These are phyloP conservation scores for Ammodytes marinus DNA, from an alignment of 2,113 vertebrate species.

Conservation along the genomic window DNA sequence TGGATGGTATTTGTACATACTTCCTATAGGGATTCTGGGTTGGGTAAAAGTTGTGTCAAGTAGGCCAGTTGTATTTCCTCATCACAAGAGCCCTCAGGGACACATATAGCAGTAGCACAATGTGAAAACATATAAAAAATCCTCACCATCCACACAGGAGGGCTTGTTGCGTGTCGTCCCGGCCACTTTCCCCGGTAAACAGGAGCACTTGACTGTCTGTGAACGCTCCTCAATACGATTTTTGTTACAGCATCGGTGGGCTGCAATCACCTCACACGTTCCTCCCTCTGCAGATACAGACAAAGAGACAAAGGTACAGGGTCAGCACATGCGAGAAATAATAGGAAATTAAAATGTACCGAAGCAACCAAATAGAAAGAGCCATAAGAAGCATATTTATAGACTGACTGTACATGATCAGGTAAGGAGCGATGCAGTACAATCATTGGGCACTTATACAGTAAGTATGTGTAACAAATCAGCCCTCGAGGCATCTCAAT, in stretches of 20 bases:
- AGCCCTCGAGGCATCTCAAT: conserved; percentile 77
- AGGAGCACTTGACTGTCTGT: conserved; percentile 99
- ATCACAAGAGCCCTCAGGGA: background rate
- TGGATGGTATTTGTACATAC: background rate
- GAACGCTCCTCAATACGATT: conserved; percentile 99
- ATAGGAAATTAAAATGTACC: background rate
- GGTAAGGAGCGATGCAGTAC: conserved; percentile 33
- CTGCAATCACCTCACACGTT: conserved; percentile 98
- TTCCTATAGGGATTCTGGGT: background rate
- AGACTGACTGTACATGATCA: background rate
- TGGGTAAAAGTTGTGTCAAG: background rate
- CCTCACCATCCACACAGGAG: conserved; percentile 98
- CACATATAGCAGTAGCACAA: background rate
- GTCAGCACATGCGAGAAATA: conserved; percentile 28
- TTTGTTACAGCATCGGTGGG: conserved; percentile 99
- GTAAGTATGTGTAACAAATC: conserved; percentile 74
- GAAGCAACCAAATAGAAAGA: background rate
- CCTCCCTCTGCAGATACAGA: conserved; percentile 91
- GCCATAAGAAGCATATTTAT: too few relatives aligned
- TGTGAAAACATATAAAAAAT: conserved; percentile 18
- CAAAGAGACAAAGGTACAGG: conserved; percentile 49
- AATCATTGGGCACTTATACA: conserved; percentile 64
- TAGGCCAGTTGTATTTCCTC: background rate
- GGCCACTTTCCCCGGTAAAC: conserved; percentile 98
- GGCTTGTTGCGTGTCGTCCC: conserved; percentile 98